Conservation (phyloP, 92 coral and sea anemone species). For the Paramuricea clavata region DNA sequence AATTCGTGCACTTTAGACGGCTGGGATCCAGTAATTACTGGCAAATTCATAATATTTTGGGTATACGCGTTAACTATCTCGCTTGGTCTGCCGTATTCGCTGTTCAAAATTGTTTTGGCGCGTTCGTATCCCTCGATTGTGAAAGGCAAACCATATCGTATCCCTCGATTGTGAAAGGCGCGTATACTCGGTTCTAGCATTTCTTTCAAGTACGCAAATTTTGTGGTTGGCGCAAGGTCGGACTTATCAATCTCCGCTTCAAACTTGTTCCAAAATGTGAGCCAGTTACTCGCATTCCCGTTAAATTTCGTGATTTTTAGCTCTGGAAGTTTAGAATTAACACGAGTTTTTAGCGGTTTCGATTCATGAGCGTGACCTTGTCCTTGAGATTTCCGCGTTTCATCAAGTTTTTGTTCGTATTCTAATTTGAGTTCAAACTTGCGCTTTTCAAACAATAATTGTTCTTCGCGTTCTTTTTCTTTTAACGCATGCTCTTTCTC, state of each 20-base stretch:
- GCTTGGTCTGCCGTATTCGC: conserved; percentile 15
- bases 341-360: not conserved
- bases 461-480: not conserved
- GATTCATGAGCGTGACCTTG: no score
- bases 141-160: no score
- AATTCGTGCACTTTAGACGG: conserved; percentile 14
- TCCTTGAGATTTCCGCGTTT: not conserved
- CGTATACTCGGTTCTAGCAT: no score
- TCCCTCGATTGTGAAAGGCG: not conserved
- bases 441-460: not conserved
- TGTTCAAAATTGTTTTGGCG: no score
- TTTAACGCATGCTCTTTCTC: conserved; percentile 7
- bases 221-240: not conserved
- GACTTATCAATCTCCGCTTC: no score
- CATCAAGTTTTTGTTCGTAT: not conserved
- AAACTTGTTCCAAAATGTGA: no score
- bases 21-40: not conserved
- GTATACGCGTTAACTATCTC: conserved; percentile 21
- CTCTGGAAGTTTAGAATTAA: no score
- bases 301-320: no score
- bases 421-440: no score
- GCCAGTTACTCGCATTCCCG: no score
- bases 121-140: no score
- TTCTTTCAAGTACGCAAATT: not conserved
- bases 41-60: conserved; percentile 24